Evolutionary conservation across 2,797 vertebrate genomes (phyloP).

Genomic region (Heterohyrax brucei): DNA sequence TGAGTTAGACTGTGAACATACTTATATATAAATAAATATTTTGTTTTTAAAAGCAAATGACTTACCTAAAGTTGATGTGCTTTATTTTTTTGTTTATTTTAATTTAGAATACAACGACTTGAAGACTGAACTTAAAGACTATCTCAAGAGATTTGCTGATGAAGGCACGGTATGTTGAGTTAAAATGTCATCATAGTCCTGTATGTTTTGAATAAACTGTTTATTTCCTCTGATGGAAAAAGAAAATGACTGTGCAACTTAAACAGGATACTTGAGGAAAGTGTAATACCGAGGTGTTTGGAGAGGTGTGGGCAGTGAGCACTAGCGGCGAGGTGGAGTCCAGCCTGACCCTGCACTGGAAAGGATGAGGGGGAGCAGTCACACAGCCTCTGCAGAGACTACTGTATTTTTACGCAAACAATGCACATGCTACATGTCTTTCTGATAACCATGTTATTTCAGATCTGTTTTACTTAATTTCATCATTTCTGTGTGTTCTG

Average conservation of each 20-base stretch:
- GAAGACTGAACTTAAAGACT: slow-evolving; percentile 94
- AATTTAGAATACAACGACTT: slow-evolving; percentile 96
- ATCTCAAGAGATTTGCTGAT: slow-evolving; percentile 94
- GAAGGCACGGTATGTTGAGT: slow-evolving; percentile 95
- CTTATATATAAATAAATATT: slow-evolving; percentile 37
- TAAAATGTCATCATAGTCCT: slow-evolving; percentile 42
- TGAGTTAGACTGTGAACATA: not conserved
- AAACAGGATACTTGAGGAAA: not conserved
- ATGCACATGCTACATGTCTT: no score
- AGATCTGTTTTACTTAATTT: no score
- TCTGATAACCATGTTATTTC: no score
- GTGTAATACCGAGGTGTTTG: not conserved
- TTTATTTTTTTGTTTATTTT: slow-evolving; percentile 67
- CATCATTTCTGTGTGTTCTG: no score
- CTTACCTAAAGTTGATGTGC: not conserved
- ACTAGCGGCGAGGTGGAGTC: not conserved
- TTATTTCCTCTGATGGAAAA: slow-evolving; percentile 57
- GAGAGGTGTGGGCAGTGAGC: not conserved
- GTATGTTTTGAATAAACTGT: slow-evolving; percentile 37
- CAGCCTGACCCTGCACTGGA: not conserved
- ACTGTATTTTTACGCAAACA: no score
- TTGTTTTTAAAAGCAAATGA: slow-evolving; percentile 56
- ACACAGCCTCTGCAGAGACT: no score
- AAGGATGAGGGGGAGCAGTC: not conserved
- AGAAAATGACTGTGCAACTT: not conserved